Evolutionary conservation across 2,888 invertebrate species (phyloP).

Genomic region (Chironomus riparius): DNA sequence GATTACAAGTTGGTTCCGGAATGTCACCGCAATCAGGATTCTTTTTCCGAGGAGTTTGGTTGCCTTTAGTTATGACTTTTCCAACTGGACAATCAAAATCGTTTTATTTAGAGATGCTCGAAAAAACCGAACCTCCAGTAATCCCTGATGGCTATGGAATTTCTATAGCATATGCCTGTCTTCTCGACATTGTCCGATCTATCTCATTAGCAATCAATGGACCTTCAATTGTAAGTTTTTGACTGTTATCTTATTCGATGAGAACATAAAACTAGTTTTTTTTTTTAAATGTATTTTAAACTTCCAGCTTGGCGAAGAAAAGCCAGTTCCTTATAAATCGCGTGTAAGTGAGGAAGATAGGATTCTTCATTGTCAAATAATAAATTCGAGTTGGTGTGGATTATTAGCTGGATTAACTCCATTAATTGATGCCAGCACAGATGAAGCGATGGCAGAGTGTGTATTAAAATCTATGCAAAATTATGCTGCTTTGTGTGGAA

Average conservation of each 20-base stretch:
- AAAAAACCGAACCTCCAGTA: conserved; percentile 85
- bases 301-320: conserved; percentile 37
- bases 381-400: conserved; percentile 94
- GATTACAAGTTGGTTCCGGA: conserved; percentile 50
- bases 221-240: conserved; percentile 42
- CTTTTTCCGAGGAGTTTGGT: conserved; percentile 84
- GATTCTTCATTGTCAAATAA: conserved; percentile 59
- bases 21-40: conserved; percentile 85
- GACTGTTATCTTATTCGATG: not conserved
- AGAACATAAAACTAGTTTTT: no score
- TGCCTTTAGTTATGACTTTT: conserved; percentile 78
- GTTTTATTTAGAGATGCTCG: conserved; percentile 91
- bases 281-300: not conserved
- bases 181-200: conserved; percentile 84
- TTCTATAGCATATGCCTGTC: conserved; percentile 87
- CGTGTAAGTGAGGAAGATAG: conserved; percentile 40
- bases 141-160: conserved; percentile 98
- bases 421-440: conserved; percentile 89
- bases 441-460: conserved; percentile 84
- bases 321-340: conserved; percentile 44
- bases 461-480: conserved; percentile 87
- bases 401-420: conserved; percentile 84
- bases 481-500: conserved; percentile 81
- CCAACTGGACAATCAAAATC: conserved; percentile 79
- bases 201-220: conserved; percentile 64